Conservation (phyloP, 2,888 invertebrate species). For the Hydraecia micacea region DNA sequence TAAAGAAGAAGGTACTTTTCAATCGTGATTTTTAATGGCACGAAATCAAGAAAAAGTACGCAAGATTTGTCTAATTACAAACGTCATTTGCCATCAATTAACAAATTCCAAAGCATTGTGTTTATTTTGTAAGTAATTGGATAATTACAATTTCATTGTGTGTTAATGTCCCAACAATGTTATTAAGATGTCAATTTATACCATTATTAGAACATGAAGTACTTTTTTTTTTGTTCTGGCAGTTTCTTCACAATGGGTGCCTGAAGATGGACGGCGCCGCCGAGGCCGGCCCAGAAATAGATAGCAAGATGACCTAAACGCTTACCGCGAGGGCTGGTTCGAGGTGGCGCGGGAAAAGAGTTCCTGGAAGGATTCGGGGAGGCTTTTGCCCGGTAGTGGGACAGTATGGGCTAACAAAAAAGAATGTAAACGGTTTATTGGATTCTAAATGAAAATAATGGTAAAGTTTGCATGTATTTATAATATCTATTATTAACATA, state of each 20-base stretch:
- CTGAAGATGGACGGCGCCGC: neutral
- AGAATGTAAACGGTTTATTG: neutral
- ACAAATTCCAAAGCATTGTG: constrained; percentile 49
- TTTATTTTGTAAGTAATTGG: constrained; percentile 49
- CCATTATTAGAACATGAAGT: constrained; percentile 39
- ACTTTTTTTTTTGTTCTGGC: constrained; percentile 4
- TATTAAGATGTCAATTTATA: constrained; percentile 45
- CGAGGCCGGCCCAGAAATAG: neutral
- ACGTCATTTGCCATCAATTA: constrained; percentile 46
- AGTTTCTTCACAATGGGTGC: neutral
- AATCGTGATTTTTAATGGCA: constrained; percentile 1
- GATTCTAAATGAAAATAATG: neutral
- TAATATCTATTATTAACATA: neutral
- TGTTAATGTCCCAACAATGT: constrained; percentile 42
- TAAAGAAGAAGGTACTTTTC: neutral
- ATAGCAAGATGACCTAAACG: neutral
- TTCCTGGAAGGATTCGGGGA: neutral
- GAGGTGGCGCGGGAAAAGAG: neutral
- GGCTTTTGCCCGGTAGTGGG: neutral
- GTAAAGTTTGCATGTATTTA: neutral
- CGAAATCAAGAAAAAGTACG: constrained; percentile 19
- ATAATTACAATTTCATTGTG: constrained; percentile 51
- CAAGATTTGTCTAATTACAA: constrained; percentile 32
- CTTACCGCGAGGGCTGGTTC: neutral
- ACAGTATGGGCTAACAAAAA: too few relatives aligned